These are phyloP conservation scores for Ametastegia equiseti DNA, from an alignment of 2,888 invertebrate species.

Conservation along the genomic window DNA sequence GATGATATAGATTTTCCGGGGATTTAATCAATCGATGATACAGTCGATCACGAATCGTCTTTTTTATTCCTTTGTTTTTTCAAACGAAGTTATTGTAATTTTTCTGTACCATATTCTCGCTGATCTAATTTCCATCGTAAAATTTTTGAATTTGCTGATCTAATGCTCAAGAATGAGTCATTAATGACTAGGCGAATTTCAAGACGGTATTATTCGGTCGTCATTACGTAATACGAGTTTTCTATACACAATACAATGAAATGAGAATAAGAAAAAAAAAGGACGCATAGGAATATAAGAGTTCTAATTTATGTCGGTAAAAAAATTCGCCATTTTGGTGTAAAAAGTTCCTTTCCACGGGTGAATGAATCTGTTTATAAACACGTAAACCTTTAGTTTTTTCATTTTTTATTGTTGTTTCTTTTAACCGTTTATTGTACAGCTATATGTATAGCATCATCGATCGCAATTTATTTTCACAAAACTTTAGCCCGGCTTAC, in stretches of 20 bases:
- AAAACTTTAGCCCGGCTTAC: neutral
- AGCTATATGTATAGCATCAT: neutral
- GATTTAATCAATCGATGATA: neutral
- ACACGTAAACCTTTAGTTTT: neutral
- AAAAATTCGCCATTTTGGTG: neutral
- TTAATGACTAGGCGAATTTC: neutral
- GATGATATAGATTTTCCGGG: neutral
- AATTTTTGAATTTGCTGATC: constrained; percentile 2
- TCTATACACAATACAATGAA: neutral
- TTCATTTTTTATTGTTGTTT: neutral
- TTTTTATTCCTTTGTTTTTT: too few species aligned
- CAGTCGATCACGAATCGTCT: too few species aligned
- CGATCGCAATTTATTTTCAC: neutral
- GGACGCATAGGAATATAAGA: neutral
- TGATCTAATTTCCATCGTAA: neutral
- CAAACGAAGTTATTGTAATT: too few species aligned
- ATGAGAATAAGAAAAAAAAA: neutral
- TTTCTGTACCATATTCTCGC: neutral
- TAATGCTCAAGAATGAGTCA: neutral
- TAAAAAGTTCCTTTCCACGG: neutral
- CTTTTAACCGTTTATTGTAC: neutral
- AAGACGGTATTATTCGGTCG: neutral
- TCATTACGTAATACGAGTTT: neutral
- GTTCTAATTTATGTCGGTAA: neutral
- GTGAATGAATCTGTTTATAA: neutral